Conservation (phyloP, 2,888 invertebrate species). For the Saturnia japonica region DNA sequence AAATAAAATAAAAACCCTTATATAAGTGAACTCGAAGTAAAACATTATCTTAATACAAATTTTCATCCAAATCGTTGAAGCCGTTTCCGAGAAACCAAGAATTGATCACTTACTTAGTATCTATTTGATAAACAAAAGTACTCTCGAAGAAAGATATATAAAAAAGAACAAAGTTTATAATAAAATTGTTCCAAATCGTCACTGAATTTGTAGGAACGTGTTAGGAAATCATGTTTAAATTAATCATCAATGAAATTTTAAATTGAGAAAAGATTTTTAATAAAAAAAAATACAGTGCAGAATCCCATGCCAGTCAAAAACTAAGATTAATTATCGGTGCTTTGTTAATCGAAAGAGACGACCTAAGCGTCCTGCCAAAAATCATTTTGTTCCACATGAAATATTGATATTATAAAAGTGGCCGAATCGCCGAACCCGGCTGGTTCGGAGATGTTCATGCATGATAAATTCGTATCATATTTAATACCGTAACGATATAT, state of each 20-base stretch:
- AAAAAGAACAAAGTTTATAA: no score
- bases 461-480: not conserved
- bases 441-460: not conserved
- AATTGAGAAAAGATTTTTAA: not conserved
- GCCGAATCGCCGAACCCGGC: not conserved
- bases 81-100: no score
- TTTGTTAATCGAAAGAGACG: conserved; percentile 41
- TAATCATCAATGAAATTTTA: no score
- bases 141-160: no score
- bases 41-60: no score
- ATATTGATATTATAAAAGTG: conserved; percentile 18
- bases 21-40: no score
- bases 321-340: conserved; percentile 21
- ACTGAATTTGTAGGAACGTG: not conserved
- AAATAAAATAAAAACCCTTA: no score
- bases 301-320: not conserved
- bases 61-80: no score
- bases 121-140: no score
- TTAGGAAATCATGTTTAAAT: not conserved
- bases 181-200: no score
- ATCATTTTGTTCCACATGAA: conserved; percentile 19
- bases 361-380: conserved; percentile 28
- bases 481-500: conserved; percentile 18
- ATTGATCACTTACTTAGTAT: no score
- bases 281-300: not conserved